Base-by-base conservation (phyloP, 1,140 invertebrate species). In the Diachasmimorpha longicaudata region DNA sequence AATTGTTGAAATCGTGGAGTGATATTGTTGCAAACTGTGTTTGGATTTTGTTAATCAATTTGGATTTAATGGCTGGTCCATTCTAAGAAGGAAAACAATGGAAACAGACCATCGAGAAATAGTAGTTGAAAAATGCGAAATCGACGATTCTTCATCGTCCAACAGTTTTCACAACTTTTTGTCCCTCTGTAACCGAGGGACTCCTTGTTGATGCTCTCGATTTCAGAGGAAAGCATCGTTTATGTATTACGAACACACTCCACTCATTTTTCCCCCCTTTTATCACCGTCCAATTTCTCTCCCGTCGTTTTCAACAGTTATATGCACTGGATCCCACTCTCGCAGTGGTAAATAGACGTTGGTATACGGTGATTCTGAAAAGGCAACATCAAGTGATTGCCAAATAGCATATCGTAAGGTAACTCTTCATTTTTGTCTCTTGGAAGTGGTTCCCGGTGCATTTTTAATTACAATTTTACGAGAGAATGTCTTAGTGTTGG, bases 51-150 rank as follows among this genome's bases (percentile, higher is more conserved):
- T 31, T 31, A 31, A 31, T 31, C 31, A 31, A 31, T 31, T 31
- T 6, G 6, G 2, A 31, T 31, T 31, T 31, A 31, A 58, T 21
- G 52, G 16, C 6, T 58, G 68, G 77, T 80, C 76, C 72, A 77
- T 80, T 78, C 76, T n/a, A 42, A 46, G 69, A 55, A 74, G 74
- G 23, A 63, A 14, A 63, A 63, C 58, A 63, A 63, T 63, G 23
- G 58, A 25, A 25, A 23, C 10, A 63, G 58, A 25, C 58, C 58
- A 63, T 63, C 58, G 58, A 25, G 21, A 25, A 63, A 63, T 63
- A 25, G 58, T 8, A 25, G 52, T 25, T 25, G 58, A 42, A 63
- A 63, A 63, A 63, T 63, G 58, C 23, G 58, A 63, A 14, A 63
- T 63, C 23, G 58, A 25, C 58, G 13, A 63, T 63, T 63, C 58